Base-by-base conservation (phyloP, 2,888 invertebrate species). In the Drosophila colorata region DNA sequence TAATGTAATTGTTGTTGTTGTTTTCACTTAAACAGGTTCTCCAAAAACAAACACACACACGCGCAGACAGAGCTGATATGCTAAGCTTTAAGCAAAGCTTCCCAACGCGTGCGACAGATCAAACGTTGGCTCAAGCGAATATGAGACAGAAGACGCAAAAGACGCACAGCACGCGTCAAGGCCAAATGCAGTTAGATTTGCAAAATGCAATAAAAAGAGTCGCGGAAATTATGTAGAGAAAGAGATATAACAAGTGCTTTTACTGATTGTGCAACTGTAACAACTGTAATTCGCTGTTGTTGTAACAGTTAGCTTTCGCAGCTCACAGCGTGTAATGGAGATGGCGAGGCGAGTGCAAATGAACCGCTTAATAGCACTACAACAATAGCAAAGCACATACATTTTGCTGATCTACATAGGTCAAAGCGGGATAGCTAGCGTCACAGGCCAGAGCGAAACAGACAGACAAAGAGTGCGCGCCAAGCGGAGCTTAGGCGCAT, bases 11-110 rank as follows among this genome's bases (percentile, higher is more conserved):
- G 4, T 58, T 70, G 37, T 60, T 70, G 59, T 53, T 68, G 60
- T 57, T 66, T 60, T 61, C 48, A 66, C 57, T 59, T 25, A 84
- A 83, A 87, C 87, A 40, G 87, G 83, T 87, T 83, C 71, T 64
- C 59, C 74, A 53, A 40, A 63, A 70, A 66, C 47, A 59, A 74
- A 66, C 55, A 61, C 20, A 58, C 35, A 25, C 44, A 38, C 43
- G 13, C 9, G 7, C 18, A 63, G 43, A 58, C 23, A 52, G 41
- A 61, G 53, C 60, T 66, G 70, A 76, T 77, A 66, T 60, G 66
- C 20, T 57, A 43, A 70, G 81, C 86, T 86, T 80, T 83, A 20
- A 18, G 51, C 56, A 44, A 40, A 75, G 74, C 60, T 75, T 65
- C 49, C 37, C 43, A 46, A 52, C 61, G 67, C 65, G 63, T 68